Base-by-base conservation (phyloP, 2,113 vertebrate species). In the Oceanodroma tethys region DNA sequence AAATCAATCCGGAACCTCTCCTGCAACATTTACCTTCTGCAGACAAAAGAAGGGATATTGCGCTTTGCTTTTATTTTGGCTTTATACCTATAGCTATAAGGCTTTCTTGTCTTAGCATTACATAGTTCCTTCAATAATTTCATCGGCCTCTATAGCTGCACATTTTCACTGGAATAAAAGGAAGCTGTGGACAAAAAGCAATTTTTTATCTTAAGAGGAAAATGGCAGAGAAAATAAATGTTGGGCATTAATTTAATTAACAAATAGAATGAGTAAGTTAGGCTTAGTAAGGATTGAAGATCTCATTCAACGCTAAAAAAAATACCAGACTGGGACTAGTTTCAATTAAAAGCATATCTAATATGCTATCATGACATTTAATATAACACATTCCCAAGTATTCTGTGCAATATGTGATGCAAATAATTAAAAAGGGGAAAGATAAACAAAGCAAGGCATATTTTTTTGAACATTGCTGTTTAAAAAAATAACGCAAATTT, bases 341-440 rank as follows among this genome's bases (percentile, higher is more conserved):
- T 97, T 95, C 86, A 95, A 81, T 97, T 83, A 72, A 96, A 81
- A 95, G 60, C 71, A 59, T 60, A 67, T 86, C 88, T 93, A 85
- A 96, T 89, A 56, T 81, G 88, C 93, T 97, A 38, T 83, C 78
- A 40, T 95, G 95, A 83, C 92, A 95, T 96, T 94, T 94, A 93
- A 94, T 87, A 43, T 25, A 95, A 36, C 62, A 0, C 32, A 19
- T 89, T 91, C 93, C 90, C 52, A 84, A 93, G 81, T 96, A 94
- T 95, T 96, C 91, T 65, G 52, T 92, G 89, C 63, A 62, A 25
- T 55, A 68, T 42, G 47, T 55, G 70, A 72, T 71, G 45, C 94
- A 88, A 95, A 91, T 94, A 92, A 85, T 79, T 58, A 22, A 30
- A 92, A 95, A 91, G 88, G 72, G 68, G 67, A 59, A 87, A 90